Base-by-base conservation (phyloP, 2,888 invertebrate species). In the Flexamia atlantica region DNA sequence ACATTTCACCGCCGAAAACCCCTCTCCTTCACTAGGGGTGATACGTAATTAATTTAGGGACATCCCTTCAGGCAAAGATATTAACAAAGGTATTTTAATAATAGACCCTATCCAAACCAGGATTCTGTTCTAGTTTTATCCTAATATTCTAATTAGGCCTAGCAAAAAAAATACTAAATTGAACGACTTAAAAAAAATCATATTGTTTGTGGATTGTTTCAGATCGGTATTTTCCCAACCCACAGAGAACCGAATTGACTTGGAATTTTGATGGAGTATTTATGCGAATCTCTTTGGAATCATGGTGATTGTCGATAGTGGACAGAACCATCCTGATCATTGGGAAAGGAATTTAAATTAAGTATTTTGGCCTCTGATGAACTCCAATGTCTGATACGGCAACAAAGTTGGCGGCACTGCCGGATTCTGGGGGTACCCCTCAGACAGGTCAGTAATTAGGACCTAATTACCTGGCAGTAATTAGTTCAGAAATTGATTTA, bases 381-480 rank as follows among this genome's bases (percentile, higher is more conserved):
- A 81, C 84, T 76, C 85, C 85, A 85, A 87, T 87, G 87, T 87
- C 87, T 87, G 87, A 87, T 72, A 72, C 85, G 60, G 84, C 84
- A 79, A 85, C 84, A 40, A 87, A 86, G 85, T 57, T 84, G 82
- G 85, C 85, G 68, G 74, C 87, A 64, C 76, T 74, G 72, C 60
- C 60, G 23, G 40, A 72, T 25, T 23, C 53, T 5, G 76, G 28
- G n/a, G 50, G 76, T n/a, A 25, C 81, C 20, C 64, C 81, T 10
- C 46, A 40, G 20, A 64, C 81, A 81, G 81, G 64, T 81, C 3
- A 60, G 81, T 36, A 64, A 46, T 14, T n/a, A n/a, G n/a, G n/a
- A n/a, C n/a, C n/a, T n/a, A n/a, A n/a, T n/a, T n/a, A n/a, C n/a
- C n/a, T n/a, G n/a, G n/a, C n/a, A n/a, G n/a, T n/a, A n/a, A n/a